Percentiles rank a stretch among this genome's conserved stretches.
These are phyloP conservation scores for Solea solea DNA, from an alignment of 2,113 vertebrate species.

Conservation along the genomic window DNA sequence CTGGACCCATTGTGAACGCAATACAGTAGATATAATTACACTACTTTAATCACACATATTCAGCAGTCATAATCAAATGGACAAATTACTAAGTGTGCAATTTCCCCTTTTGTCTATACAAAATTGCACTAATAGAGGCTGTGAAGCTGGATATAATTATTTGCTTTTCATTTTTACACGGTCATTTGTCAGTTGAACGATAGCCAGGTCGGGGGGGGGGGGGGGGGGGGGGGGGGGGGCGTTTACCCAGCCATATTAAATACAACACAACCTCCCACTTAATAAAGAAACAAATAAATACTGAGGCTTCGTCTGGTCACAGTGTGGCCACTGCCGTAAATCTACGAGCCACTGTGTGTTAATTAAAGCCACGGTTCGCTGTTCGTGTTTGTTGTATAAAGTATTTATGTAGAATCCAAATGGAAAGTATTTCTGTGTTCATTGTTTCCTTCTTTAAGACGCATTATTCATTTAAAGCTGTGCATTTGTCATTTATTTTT, in stretches of 20 bases:
- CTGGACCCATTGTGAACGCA: conserved; percentile 50
- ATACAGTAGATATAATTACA: conserved; percentile 73
- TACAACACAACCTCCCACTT: conserved; percentile 22
- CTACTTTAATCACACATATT: conserved; percentile 73
- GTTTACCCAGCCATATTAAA: conserved; percentile 22
- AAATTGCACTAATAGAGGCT: conserved; percentile 66
- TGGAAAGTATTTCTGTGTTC: not conserved
- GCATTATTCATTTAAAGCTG: not conserved
- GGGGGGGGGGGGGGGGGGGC: too few species aligned
- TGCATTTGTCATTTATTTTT: not conserved
- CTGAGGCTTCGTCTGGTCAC: conserved; percentile 11
- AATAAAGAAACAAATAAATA: not conserved
- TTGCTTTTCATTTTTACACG: conserved; percentile 64
- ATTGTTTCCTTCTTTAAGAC: not conserved
- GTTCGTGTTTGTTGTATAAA: not conserved
- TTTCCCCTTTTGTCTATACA: conserved; percentile 64
- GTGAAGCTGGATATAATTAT: conserved; percentile 72
- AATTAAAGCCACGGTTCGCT: conserved; percentile 5
- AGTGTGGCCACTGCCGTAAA: conserved; percentile 25
- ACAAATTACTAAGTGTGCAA: conserved; percentile 70
- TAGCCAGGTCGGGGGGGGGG: not conserved
- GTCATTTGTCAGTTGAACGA: conserved; percentile 37
- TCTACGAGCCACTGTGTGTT: conserved; percentile 9
- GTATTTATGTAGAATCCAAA: not conserved
- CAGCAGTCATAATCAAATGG: conserved; percentile 72